Percentiles rank a stretch among this genome's conserved stretches.
These are phyloP conservation scores for Sepiola atlantica DNA, from an alignment of 2,888 invertebrate genomes.

Conservation along the genomic window DNA sequence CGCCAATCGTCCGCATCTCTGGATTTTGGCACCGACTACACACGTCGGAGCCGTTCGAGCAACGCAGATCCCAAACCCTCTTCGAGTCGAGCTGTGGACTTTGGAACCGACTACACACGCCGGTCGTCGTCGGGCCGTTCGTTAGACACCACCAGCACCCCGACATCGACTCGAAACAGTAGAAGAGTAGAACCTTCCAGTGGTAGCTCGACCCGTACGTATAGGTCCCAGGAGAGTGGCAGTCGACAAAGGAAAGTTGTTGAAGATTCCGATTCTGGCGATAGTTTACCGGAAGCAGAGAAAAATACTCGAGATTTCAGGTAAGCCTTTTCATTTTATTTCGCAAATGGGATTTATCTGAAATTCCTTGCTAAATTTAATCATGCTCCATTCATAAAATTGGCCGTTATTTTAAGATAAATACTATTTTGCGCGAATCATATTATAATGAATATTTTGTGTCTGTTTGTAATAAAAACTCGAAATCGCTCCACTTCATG, in stretches of 20 bases:
- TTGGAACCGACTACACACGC: slow-evolving; percentile 49
- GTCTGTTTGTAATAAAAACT: no score
- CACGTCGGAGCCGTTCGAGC: slow-evolving; percentile 47
- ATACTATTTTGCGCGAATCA: no score
- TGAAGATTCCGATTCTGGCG: slow-evolving; percentile 58
- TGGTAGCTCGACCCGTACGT: slow-evolving; percentile 2
- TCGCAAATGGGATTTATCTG: no score
- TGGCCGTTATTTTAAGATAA: no score
- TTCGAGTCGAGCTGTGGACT: slow-evolving; percentile 51
- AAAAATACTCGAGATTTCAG: slow-evolving; percentile 55
- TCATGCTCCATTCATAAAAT: no score
- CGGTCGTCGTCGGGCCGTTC: slow-evolving; percentile 48
- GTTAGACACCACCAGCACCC: slow-evolving; percentile 53
- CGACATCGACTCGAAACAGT: slow-evolving; percentile 52
- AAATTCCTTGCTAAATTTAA: no score
- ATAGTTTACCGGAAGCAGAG: slow-evolving; percentile 69
- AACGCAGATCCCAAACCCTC: slow-evolving; percentile 40
- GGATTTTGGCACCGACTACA: slow-evolving; percentile 53
- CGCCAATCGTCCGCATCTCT: slow-evolving; percentile 62
- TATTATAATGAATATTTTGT: no score
- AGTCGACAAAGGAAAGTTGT: not conserved
- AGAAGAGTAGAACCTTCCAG: slow-evolving; percentile 53
- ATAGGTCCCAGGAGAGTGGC: not conserved
- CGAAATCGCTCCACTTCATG: no score
- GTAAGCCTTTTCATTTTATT: not conserved